Conservation (phyloP, 2,797 vertebrate genomes). For the Ibycter americanus region DNA sequence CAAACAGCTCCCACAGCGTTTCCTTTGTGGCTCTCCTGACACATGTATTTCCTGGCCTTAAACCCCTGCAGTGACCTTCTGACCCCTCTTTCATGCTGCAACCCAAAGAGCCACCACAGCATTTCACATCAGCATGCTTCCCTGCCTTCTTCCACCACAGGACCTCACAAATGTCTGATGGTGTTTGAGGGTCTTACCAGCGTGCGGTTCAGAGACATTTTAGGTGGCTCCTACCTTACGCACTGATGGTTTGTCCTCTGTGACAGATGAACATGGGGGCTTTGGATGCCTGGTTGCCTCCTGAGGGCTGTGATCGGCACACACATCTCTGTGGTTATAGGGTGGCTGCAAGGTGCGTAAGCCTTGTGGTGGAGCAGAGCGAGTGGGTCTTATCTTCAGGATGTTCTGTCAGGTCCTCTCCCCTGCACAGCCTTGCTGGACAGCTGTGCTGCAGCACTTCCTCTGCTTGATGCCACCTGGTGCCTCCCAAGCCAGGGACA, state of each 20-base stretch:
- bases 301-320: background rate
- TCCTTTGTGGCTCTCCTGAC: background rate
- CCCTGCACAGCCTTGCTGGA: background rate
- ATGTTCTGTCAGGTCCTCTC: background rate
- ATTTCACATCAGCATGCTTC: rapidly evolving
- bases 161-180: background rate
- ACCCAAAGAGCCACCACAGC: background rate
- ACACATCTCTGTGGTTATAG: background rate
- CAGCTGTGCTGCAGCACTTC: background rate
- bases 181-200: background rate
- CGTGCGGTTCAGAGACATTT: background rate
- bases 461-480: background rate
- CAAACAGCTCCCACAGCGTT: background rate
- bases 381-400: background rate
- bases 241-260: background rate
- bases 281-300: background rate
- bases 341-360: background rate
- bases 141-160: background rate
- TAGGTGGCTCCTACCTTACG: rapidly evolving
- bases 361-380: background rate
- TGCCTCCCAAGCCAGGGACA: background rate
- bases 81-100: rapidly evolving
- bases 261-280: background rate
- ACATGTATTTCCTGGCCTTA: background rate
- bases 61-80: background rate